Evolutionary conservation across 2,113 vertebrate genomes (phyloP).

Genomic region (Maccullochella peelii): DNA sequence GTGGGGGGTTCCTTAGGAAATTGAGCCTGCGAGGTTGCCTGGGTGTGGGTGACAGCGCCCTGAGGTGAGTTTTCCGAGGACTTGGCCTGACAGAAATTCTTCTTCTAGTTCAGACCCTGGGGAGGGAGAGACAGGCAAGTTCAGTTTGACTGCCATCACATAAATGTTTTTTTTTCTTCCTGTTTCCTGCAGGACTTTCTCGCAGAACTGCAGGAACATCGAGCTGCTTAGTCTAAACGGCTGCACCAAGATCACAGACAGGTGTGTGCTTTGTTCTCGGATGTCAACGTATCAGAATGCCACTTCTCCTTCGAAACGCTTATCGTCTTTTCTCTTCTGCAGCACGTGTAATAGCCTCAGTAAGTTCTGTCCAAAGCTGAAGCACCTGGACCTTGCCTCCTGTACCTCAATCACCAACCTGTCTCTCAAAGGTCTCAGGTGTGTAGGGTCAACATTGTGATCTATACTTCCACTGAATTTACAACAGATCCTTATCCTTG

Average conservation of each 20-base stretch:
- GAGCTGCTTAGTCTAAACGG: slow-evolving; percentile 97
- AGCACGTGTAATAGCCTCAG: slow-evolving; percentile 98
- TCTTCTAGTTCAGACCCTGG: background rate
- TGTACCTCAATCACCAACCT: slow-evolving; percentile 99
- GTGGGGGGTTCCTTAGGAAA: slow-evolving; percentile 97
- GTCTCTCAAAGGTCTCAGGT: slow-evolving; percentile 98
- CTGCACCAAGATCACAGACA: slow-evolving; percentile 98
- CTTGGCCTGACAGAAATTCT: background rate
- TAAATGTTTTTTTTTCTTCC: background rate
- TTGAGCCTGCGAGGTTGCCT: slow-evolving; percentile 94
- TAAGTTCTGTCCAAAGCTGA: slow-evolving; percentile 99
- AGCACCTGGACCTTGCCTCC: slow-evolving; percentile 95
- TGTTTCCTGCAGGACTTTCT: slow-evolving; percentile 90
- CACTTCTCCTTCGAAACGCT: background rate
- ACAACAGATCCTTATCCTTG: background rate
- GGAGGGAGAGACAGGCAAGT: background rate
- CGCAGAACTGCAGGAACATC: slow-evolving; percentile 99
- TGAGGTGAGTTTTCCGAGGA: slow-evolving; percentile 85
- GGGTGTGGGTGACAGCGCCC: slow-evolving; percentile 96
- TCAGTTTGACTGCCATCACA: background rate
- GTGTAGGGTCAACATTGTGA: slow-evolving; percentile 6
- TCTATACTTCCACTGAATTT: background rate
- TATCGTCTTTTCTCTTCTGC: slow-evolving; percentile 55
- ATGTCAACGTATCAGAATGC: background rate
- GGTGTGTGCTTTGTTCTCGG: slow-evolving; percentile 81